Evolutionary conservation across 2,113 vertebrate genomes (phyloP).

Genomic region (Campylomormyrus tamandua): DNA sequence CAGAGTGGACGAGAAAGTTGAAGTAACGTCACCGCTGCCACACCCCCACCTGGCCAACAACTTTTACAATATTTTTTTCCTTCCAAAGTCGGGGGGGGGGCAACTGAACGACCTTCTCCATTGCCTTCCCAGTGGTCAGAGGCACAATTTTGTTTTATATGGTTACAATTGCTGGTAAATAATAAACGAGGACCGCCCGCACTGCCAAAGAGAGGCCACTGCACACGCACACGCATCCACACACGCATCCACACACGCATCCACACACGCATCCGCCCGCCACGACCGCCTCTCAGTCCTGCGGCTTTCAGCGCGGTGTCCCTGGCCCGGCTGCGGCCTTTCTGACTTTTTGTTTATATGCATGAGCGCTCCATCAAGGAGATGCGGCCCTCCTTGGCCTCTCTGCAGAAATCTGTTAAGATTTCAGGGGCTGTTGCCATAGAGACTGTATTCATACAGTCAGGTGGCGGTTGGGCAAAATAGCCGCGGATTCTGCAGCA

Average conservation of each 20-base stretch:
- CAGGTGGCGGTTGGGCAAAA: background rate
- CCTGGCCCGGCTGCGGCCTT: background rate
- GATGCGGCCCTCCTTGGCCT: background rate
- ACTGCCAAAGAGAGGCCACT: background rate
- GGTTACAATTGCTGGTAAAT: background rate
- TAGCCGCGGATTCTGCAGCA: background rate
- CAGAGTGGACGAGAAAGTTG: background rate
- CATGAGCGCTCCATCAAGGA: background rate
- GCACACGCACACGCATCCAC: background rate
- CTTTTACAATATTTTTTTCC: background rate
- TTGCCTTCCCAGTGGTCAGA: background rate
- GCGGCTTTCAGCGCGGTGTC: background rate
- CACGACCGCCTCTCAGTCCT: background rate
- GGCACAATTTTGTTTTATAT: background rate
- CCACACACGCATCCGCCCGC: background rate
- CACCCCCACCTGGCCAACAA: background rate
- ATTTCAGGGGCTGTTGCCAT: slow-evolving; percentile 3
- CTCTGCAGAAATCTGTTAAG: slow-evolving; percentile 2
- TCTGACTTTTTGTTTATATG: slow-evolving; percentile 7
- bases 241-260: background rate
- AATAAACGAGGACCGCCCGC: background rate
- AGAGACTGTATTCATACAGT: slow-evolving; percentile 6
- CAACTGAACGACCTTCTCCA: background rate
- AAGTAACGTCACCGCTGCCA: background rate
- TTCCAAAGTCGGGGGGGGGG: background rate